Base-by-base conservation (phyloP, 2,113 vertebrate genomes). In the Engraulis encrasicolus region DNA sequence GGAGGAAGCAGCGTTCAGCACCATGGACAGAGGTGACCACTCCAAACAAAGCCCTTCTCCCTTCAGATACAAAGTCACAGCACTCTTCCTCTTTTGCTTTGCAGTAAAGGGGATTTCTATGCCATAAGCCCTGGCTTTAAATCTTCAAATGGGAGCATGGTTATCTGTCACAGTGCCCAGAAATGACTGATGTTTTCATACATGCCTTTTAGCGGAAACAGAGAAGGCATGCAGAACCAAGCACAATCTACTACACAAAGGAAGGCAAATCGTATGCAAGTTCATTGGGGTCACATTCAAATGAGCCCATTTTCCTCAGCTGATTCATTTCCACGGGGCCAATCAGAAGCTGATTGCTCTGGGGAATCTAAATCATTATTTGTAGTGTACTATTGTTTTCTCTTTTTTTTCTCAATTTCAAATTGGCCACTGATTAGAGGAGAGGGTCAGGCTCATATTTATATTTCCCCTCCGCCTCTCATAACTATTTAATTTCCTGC, bases 401-500 rank as follows among this genome's bases (percentile, higher is more conserved):
- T 50, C 17, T 9, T 50, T 1, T 50, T 14, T 50, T 50, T 9
- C 31, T 15, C 23, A 17, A n/a, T 31, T 74, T 74, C 2, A 34
- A 74, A 74, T 74, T 74, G 66, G 66, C 66, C 31, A 36, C 66
- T 34, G 66, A 34, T 74, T 74, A 36, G 31, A 12, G 34, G 31
- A 34, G 31, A 11, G 11, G 11, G 66, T 74, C 66, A 11, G 31
- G 12, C 31, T 74, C 17, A 17, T 83, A 48, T 79, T 58, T 50
- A 80, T 74, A 49, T 50, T 50, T 40, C 52, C 48, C 31, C 66
- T 18, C 38, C 71, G 23, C 23, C 36, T n/a, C 49, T 50, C 58
- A 48, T 84, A 79, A 66, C 52, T 49, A 45, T 84, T 84, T 66
- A 71, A 84, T 78, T 80, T 84, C 18, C 31, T 11, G 18, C 54